These are phyloP conservation scores for Nipponacmea schrenckii DNA, from an alignment of 2,888 invertebrate species.

Conservation along the genomic window DNA sequence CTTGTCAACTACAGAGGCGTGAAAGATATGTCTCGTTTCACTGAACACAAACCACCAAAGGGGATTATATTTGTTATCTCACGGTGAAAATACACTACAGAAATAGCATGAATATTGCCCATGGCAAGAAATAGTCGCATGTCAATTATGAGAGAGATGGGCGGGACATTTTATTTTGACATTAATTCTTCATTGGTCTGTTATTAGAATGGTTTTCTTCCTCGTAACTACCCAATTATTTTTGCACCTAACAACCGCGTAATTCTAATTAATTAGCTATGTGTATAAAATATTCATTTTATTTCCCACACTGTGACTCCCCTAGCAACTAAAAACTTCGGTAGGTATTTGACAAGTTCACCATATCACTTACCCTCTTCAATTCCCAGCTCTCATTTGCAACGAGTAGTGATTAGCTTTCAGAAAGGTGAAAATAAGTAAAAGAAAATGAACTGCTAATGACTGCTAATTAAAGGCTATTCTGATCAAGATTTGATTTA, in stretches of 20 bases:
- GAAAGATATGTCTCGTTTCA: constrained; percentile 2
- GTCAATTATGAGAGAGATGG: background rate
- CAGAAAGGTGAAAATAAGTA: too few relatives aligned
- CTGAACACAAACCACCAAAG: background rate
- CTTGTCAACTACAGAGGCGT: constrained; percentile 3
- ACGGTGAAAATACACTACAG: constrained; percentile 7
- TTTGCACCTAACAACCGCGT: constrained; percentile 6
- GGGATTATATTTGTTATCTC: constrained; percentile 8
- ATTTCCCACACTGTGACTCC: too few relatives aligned
- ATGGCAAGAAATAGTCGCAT: background rate
- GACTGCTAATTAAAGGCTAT: too few relatives aligned
- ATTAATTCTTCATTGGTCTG: background rate
- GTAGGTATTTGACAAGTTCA: too few relatives aligned
- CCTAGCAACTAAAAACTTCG: too few relatives aligned
- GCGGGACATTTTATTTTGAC: constrained; percentile 4
- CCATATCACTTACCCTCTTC: too few relatives aligned
- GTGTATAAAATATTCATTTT: too few relatives aligned
- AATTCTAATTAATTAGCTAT: background rate
- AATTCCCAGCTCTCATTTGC: too few relatives aligned
- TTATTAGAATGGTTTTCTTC: background rate
- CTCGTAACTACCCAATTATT: background rate
- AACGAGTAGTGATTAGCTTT: too few relatives aligned
- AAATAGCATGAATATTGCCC: background rate
- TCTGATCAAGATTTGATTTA: too few relatives aligned
- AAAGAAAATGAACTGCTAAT: too few relatives aligned